Percentiles rank a stretch among this genome's conserved stretches.
phyloP scores from a whole-genome alignment of 2,113 vertebrate genomes.

The Pantherophis guttatus region DNA sequence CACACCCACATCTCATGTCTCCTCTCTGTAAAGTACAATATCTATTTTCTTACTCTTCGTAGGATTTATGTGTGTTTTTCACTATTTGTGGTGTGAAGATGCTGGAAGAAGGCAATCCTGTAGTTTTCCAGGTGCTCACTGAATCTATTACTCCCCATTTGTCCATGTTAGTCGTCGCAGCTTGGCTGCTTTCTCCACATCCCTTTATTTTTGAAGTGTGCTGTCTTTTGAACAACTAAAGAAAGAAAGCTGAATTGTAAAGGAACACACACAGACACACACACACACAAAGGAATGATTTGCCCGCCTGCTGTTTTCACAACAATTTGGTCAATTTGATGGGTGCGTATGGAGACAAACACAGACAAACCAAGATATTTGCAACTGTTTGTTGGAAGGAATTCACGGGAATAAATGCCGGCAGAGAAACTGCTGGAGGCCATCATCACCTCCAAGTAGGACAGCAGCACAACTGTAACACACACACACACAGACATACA shows the following conservation, averaged over 20 bases:
- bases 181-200: not conserved
- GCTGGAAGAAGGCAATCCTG: not conserved
- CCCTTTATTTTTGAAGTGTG: not conserved
- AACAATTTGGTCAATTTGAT: not conserved
- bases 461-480: slow-evolving; percentile 29
- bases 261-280: too few relatives aligned
- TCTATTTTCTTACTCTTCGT: too few relatives aligned
- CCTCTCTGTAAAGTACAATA: too few relatives aligned
- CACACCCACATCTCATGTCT: too few relatives aligned
- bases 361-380: not conserved
- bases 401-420: slow-evolving; percentile 5
- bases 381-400: slow-evolving; percentile 26
- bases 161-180: not conserved
- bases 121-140: not conserved
- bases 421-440: slow-evolving; percentile 45
- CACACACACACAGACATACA: not conserved
- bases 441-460: slow-evolving; percentile 39
- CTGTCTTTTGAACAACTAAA: not conserved
- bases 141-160: not conserved
- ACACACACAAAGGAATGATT: not conserved
- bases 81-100: not conserved
- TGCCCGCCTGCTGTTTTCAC: not conserved
- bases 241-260: not conserved
- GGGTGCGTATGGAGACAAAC: not conserved
- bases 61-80: too few relatives aligned